Evolutionary conservation across 2,888 invertebrate species (phyloP).

Genomic region (Neuroscelio doddi): DNA sequence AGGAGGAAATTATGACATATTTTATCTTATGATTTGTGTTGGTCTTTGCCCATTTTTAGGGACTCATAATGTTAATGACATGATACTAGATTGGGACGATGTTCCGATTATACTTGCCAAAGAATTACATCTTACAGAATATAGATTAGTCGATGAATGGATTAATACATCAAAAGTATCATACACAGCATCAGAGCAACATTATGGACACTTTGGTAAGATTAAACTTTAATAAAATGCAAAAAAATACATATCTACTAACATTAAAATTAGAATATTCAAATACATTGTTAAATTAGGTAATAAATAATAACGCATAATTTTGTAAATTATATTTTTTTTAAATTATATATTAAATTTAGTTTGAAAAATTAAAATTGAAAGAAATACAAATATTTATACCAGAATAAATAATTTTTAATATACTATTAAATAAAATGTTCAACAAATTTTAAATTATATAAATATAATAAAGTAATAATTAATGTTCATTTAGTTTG

Average conservation of each 20-base stretch:
- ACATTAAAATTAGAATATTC: no score
- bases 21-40: no score
- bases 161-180: slow-evolving; percentile 82
- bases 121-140: slow-evolving; percentile 87
- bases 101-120: slow-evolving; percentile 83
- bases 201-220: slow-evolving; percentile 83
- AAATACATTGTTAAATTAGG: no score
- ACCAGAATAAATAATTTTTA: neutral
- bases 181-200: slow-evolving; percentile 79
- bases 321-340: no score
- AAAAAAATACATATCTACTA: no score
- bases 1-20: no score
- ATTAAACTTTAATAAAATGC: slow-evolving; percentile 13
- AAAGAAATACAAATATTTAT: no score
- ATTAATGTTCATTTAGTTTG: neutral
- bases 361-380: no score
- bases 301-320: no score
- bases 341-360: no score
- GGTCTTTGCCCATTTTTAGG: slow-evolving; percentile 74
- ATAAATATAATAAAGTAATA: slow-evolving; percentile 3
- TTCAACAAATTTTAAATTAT: neutral
- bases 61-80: slow-evolving; percentile 86
- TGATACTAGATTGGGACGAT: slow-evolving; percentile 84
- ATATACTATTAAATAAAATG: slow-evolving; percentile 8
- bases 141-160: slow-evolving; percentile 81